A percentile compares a stretch with the other conserved stretches of the same genome.
Evolutionary conservation across 2,888 invertebrate genomes (phyloP).

Genomic region (Zygothrica quintamaculata): DNA sequence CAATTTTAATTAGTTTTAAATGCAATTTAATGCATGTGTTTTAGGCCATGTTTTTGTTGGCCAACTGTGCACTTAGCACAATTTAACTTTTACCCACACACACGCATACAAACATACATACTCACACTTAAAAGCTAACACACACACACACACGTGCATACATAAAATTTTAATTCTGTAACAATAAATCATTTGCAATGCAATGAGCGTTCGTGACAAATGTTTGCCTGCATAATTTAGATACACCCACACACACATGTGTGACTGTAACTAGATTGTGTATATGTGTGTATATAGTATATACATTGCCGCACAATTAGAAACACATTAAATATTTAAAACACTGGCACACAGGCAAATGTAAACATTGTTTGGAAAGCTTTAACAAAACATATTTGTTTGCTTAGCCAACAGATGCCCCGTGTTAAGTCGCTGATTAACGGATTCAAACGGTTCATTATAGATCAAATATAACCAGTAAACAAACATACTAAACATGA

Average conservation of each 20-base stretch:
- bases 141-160: conserved; percentile 11
- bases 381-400: conserved; percentile 44
- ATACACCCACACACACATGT: conserved; percentile 4
- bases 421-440: conserved; percentile 43
- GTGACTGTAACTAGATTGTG: conserved; percentile 4
- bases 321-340: conserved; percentile 75
- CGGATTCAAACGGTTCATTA: conserved; percentile 37
- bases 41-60: conserved; percentile 5
- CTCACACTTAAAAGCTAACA: conserved; percentile 36
- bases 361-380: conserved; percentile 48
- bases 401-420: conserved; percentile 11
- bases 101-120: conserved; percentile 11
- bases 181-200: conserved; percentile 65
- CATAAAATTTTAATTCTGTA: conserved; percentile 60
- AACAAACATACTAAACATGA: conserved; percentile 41
- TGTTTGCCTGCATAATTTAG: conserved; percentile 51
- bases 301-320: conserved; percentile 67
- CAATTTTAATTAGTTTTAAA: conserved; percentile 75
- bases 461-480: conserved; percentile 39
- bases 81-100: conserved; percentile 35
- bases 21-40: conserved; percentile 60
- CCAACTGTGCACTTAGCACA: conserved; percentile 58
- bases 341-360: conserved; percentile 39
- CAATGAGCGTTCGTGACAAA: conserved; percentile 42
- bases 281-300: conserved; percentile 16